Evolutionary conservation across 1,140 invertebrate genomes (phyloP).

Genomic region (Himalopsyche phryganea): DNA sequence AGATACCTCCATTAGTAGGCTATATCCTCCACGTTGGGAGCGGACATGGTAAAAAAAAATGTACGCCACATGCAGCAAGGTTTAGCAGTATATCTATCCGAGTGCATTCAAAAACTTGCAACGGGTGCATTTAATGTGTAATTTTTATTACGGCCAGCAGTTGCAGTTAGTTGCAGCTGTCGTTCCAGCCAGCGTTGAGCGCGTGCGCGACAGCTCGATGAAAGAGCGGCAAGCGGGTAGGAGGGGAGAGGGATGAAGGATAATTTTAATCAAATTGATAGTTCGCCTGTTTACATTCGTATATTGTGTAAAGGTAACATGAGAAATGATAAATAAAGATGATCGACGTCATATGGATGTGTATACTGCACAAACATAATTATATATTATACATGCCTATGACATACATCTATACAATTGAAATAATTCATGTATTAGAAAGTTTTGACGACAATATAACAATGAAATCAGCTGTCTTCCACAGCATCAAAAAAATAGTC

Average conservation of each 20-base stretch:
- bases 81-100: too few relatives aligned
- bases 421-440: too few relatives aligned
- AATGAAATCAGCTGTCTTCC: too few relatives aligned
- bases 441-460: too few relatives aligned
- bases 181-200: neutral
- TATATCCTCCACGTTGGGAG: too few relatives aligned
- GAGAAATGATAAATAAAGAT: neutral
- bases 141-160: conserved; percentile 11
- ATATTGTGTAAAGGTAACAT: conserved; percentile 10
- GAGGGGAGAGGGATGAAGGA: neutral
- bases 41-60: too few relatives aligned
- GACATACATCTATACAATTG: too few relatives aligned
- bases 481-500: too few relatives aligned
- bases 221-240: conserved; percentile 4
- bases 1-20: too few relatives aligned
- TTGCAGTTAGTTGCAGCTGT: conserved; percentile 15
- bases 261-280: conserved; percentile 16
- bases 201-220: neutral
- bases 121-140: conserved; percentile 18
- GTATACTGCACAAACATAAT: too few relatives aligned
- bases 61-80: too few relatives aligned
- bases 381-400: too few relatives aligned
- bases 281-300: neutral
- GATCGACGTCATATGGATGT: neutral
- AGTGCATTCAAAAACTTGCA: neutral